These are phyloP conservation scores for Bruchidius siliquastri DNA, from an alignment of 2,888 invertebrate species.

Conservation along the genomic window DNA sequence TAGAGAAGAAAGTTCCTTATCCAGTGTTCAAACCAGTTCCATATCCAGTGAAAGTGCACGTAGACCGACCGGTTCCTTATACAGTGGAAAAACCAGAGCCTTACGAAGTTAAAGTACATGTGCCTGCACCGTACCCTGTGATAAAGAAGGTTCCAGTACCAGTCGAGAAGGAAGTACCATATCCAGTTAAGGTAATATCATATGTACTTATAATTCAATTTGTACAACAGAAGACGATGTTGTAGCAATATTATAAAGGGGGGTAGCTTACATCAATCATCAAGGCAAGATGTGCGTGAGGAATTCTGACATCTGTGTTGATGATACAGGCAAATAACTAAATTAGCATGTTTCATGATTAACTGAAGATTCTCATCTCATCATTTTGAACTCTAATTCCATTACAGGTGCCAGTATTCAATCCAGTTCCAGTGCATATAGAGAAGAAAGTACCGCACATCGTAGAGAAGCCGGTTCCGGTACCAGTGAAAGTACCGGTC, in stretches of 20 bases:
- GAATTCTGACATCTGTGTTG: too few species aligned
- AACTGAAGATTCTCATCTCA: too few species aligned
- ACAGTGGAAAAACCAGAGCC: constrained; percentile 77
- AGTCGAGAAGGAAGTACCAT: constrained; percentile 65
- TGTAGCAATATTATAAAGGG: too few species aligned
- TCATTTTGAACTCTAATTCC: too few species aligned
- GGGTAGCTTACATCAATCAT: too few species aligned
- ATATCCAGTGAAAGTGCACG: constrained; percentile 64
- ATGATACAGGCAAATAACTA: too few species aligned
- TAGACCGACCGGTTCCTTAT: constrained; percentile 66
- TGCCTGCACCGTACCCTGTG: constrained; percentile 66
- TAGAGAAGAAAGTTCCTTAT: constrained; percentile 72
- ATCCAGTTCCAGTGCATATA: constrained; percentile 59
- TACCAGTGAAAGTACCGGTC: constrained; percentile 66
- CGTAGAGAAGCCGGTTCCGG: constrained; percentile 59
- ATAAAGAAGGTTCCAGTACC: constrained; percentile 62
- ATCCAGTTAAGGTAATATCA: constrained; percentile 49
- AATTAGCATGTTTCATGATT: too few species aligned
- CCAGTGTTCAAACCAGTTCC: constrained; percentile 68
- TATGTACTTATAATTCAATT: too few species aligned
- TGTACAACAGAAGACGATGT: too few species aligned
- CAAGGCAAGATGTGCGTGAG: too few species aligned
- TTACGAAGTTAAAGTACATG: constrained; percentile 67
- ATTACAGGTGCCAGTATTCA: constrained; percentile 54
- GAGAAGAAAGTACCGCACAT: constrained; percentile 42